Evolutionary conservation across 2,797 vertebrate species (phyloP).

Genomic region (Chloroceryle inda): DNA sequence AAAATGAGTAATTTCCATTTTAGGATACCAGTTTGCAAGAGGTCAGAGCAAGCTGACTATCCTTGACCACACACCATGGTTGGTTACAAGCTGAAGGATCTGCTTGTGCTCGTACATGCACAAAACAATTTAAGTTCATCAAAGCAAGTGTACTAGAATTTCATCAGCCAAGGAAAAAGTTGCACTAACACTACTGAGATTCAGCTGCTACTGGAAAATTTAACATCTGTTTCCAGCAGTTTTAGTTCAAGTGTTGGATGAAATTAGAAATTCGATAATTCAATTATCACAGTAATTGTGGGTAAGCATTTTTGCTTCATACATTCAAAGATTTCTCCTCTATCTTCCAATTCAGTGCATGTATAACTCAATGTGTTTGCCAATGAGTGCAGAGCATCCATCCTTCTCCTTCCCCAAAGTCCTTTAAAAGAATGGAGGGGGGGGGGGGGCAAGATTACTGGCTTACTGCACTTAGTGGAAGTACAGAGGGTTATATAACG

Average conservation of each 20-base stretch:
- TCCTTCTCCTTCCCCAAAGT: not conserved
- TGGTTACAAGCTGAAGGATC: not conserved
- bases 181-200: not conserved
- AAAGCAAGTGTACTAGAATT: not conserved
- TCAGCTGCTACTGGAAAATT: not conserved
- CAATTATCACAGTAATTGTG: rapidly evolving
- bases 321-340: not conserved
- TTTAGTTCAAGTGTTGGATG: not conserved
- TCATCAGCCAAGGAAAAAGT: not conserved
- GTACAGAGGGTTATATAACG: not conserved
- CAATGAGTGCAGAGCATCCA: not conserved
- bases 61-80: not conserved
- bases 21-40: conserved; percentile 28
- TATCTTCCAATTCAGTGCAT: not conserved
- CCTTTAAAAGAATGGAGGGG: not conserved
- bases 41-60: conserved; percentile 14
- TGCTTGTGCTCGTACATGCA: not conserved
- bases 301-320: not conserved
- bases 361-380: rapidly evolving
- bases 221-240: not conserved
- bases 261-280: not conserved
- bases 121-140: not conserved
- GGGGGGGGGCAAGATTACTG: not conserved
- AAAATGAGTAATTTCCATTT: conserved; percentile 62
- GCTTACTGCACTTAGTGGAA: not conserved